A percentile compares a stretch with the other conserved stretches of the same genome.
Conservation (phyloP, 2,797 vertebrate species). For the Synaphobranchus kaupii region DNA sequence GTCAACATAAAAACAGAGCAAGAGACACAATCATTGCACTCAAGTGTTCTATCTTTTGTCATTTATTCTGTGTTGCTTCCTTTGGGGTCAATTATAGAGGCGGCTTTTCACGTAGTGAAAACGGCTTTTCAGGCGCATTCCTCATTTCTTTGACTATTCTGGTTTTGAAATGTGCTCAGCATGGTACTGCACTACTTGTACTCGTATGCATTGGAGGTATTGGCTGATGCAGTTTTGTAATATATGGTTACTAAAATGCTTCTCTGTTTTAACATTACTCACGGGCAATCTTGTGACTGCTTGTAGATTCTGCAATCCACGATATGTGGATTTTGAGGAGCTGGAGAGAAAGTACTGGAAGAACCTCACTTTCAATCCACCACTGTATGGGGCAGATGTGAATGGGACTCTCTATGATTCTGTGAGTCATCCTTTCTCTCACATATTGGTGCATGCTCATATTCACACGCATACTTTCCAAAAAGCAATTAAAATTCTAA, state of each 20-base stretch:
- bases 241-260: not conserved
- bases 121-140: not conserved
- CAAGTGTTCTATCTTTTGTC: not conserved
- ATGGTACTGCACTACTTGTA: not conserved
- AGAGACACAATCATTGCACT: not conserved
- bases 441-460: conserved; percentile 2
- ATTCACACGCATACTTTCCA: not conserved
- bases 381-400: conserved; percentile 95
- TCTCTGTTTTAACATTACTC: not conserved
- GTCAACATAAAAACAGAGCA: not conserved
- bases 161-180: not conserved
- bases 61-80: not conserved
- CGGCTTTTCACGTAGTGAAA: not conserved
- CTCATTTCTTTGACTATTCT: not conserved
- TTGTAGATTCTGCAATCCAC: conserved; percentile 88
- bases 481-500: not conserved
- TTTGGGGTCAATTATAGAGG: not conserved
- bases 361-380: conserved; percentile 93
- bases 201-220: not conserved
- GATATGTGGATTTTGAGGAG: conserved; percentile 93
- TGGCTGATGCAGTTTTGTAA: not conserved
- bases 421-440: conserved; percentile 64
- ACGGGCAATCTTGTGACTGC: not conserved
- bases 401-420: conserved; percentile 91
- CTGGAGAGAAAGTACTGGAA: conserved; percentile 98